These are phyloP conservation scores for Callosobruchus maculatus DNA, from an alignment of 2,888 invertebrate species.

Conservation along the genomic window DNA sequence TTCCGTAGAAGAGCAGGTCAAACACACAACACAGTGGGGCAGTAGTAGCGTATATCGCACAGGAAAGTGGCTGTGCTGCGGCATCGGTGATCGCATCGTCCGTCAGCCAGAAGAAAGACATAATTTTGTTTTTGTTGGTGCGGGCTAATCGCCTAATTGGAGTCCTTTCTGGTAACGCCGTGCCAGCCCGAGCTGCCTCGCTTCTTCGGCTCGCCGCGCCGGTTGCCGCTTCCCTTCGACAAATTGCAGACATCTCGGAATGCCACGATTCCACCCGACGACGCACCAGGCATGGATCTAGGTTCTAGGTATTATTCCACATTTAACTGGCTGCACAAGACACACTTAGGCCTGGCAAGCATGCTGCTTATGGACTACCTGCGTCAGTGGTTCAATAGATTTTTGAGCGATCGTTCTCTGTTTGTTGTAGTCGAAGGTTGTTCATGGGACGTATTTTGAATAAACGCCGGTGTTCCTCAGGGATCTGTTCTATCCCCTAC, in stretches of 20 bases:
- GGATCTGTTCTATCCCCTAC: too few relatives aligned
- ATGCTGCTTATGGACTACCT: too few relatives aligned
- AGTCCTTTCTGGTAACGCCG: constrained; percentile 12
- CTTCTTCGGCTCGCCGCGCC: too few relatives aligned
- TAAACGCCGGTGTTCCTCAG: too few relatives aligned
- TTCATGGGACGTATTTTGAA: too few relatives aligned
- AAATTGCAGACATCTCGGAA: constrained; percentile 37
- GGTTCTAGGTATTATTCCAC: neutral
- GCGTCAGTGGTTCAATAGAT: too few relatives aligned
- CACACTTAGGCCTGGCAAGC: too few relatives aligned
- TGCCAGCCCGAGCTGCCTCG: neutral
- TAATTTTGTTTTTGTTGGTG: constrained; percentile 8
- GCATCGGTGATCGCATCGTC: neutral
- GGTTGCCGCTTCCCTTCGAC: constrained; percentile 22
- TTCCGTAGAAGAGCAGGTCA: neutral
- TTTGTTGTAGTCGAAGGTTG: too few relatives aligned
- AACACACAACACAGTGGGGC: too few relatives aligned
- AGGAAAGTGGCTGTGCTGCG: neutral
- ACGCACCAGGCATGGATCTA: neutral
- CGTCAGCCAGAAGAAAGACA: neutral
- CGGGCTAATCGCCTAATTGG: constrained; percentile 28
- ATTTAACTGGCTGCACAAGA: too few relatives aligned
- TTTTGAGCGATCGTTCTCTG: too few relatives aligned
- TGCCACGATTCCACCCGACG: constrained; percentile 13
- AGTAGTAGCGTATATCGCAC: neutral